Percentiles rank a stretch among this genome's conserved stretches.
Evolutionary conservation across 2,888 invertebrate species (phyloP).

Genomic region (Liopterus haemorrhoidalis): DNA sequence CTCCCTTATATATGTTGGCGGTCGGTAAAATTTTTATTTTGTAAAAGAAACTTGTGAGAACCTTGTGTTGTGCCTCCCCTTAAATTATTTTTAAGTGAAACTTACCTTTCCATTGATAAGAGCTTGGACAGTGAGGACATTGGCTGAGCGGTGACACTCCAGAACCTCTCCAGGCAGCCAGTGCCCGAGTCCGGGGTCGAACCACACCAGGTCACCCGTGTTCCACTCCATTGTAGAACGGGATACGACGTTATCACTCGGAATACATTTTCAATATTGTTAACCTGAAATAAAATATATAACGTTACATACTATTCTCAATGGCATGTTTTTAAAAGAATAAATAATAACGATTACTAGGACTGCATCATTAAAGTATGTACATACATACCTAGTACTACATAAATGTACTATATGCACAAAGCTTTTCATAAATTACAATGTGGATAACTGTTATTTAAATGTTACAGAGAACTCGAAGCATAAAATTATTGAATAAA

Average conservation of each 20-base stretch:
- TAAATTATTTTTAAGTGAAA: constrained; percentile 15
- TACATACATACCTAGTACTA: too few species aligned
- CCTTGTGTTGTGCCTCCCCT: too few species aligned
- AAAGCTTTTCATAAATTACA: too few species aligned
- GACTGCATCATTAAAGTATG: too few species aligned
- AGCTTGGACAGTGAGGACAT: constrained; percentile 84
- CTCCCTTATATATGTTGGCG: too few species aligned
- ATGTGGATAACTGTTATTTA: too few species aligned
- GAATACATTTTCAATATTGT: constrained; percentile 3
- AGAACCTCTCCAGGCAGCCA: constrained; percentile 86
- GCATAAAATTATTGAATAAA: too few species aligned
- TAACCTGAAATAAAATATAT: neutral
- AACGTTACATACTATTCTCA: neutral
- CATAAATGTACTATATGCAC: too few species aligned
- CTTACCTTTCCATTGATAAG: constrained; percentile 79
- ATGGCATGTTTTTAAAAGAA: neutral
- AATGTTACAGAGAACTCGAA: too few species aligned
- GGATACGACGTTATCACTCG: neutral
- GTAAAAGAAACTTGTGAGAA: too few species aligned
- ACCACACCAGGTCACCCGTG: constrained; percentile 88
- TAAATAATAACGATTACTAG: too few species aligned
- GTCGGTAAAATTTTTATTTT: too few species aligned
- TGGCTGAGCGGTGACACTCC: constrained; percentile 83
- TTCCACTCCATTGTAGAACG: constrained; percentile 59
- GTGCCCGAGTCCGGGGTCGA: constrained; percentile 85